phyloP scores from a whole-genome alignment of 1,140 invertebrate genomes.

The Pentalonia nigronervosa region DNA sequence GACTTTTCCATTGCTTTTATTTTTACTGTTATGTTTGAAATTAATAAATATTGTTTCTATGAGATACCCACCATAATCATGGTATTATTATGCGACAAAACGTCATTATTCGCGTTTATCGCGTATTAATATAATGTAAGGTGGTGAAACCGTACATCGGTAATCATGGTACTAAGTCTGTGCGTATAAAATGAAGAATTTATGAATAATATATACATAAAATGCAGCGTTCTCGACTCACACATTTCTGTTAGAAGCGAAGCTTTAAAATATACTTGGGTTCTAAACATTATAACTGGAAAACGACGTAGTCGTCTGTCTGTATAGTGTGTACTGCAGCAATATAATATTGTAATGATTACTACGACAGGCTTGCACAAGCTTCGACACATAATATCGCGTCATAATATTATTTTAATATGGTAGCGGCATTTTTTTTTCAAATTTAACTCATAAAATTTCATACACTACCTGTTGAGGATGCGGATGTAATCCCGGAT shows the following conservation, averaged over 20 bases:
- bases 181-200: neutral
- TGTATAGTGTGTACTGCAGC: neutral
- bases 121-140: neutral
- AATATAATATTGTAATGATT: neutral
- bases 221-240: neutral
- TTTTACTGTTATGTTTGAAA: neutral
- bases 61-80: neutral
- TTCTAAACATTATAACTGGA: neutral
- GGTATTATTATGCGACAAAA: neutral
- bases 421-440: neutral
- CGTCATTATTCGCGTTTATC: neutral
- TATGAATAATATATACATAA: neutral
- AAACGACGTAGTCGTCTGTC: neutral
- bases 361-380: neutral
- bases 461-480: conserved; percentile 52
- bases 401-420: neutral
- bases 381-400: neutral
- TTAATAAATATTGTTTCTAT: neutral
- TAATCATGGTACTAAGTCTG: neutral
- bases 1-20: neutral
- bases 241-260: neutral
- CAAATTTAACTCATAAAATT: neutral
- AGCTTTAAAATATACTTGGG: neutral
- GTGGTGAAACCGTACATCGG: no score
- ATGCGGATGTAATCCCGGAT: conserved; percentile 89